phyloP scores from a whole-genome alignment of 2,797 vertebrate genomes.

The Cetoscarus ocellatus region DNA sequence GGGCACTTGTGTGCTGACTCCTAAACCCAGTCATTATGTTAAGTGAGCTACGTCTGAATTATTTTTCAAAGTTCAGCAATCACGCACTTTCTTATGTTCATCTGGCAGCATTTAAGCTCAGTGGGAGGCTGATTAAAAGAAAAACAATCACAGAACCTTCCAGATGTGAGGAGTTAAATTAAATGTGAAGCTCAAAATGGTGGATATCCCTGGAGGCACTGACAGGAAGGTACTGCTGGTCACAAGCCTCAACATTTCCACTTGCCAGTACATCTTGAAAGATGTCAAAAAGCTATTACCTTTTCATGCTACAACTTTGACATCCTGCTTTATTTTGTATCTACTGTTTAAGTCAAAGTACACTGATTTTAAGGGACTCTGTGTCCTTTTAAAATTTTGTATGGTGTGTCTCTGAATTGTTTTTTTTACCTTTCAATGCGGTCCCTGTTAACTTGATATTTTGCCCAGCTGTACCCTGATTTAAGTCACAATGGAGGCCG shows the following conservation, averaged over 20 bases:
- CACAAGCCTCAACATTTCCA: neutral
- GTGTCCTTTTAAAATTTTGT: too few relatives aligned
- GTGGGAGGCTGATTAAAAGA: constrained; percentile 37
- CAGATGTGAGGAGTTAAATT: neutral
- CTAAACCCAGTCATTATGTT: neutral
- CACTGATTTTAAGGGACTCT: too few relatives aligned
- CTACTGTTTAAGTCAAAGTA: too few relatives aligned
- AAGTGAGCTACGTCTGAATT: constrained; percentile 3
- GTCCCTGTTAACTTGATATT: too few relatives aligned
- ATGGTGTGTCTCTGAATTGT: too few relatives aligned
- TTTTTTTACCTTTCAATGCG: too few relatives aligned
- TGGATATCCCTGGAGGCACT: neutral
- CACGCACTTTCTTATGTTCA: constrained; percentile 1
- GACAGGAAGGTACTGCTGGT: neutral
- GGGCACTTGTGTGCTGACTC: neutral
- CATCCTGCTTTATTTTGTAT: too few relatives aligned
- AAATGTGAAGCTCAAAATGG: neutral
- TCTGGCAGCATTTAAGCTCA: constrained; percentile 16
- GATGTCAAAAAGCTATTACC: too few relatives aligned
- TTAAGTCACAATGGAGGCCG: too few relatives aligned
- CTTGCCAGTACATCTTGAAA: too few relatives aligned
- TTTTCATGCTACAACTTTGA: too few relatives aligned
- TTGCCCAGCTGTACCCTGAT: too few relatives aligned
- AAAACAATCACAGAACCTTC: constrained; percentile 1
- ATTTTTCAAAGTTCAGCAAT: neutral